Evolutionary conservation across 2,888 invertebrate species (phyloP).

Genomic region (Hydrotaea cyrtoneurina): DNA sequence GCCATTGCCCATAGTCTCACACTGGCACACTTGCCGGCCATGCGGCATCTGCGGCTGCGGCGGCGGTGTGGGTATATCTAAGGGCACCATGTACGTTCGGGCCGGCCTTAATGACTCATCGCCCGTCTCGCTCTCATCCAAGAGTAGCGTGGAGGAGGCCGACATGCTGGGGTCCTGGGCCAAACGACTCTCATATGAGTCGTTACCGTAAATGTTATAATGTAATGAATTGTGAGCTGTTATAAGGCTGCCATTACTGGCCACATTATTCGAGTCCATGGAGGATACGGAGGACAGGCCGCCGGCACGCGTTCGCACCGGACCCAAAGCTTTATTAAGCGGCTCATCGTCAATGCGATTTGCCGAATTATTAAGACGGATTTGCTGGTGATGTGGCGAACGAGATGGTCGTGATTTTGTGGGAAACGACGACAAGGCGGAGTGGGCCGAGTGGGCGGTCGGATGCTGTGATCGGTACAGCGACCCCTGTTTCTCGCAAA

Average conservation of each 20-base stretch:
- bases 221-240: conserved; percentile 25
- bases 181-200: conserved; percentile 47
- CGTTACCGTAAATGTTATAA: conserved; percentile 58
- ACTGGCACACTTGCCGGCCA: conserved; percentile 49
- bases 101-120: conserved; percentile 34
- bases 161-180: not conserved
- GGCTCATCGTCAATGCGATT: conserved; percentile 37
- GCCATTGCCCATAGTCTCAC: conserved; percentile 54
- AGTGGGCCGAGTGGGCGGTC: not conserved
- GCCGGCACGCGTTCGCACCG: not conserved
- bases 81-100: conserved; percentile 50
- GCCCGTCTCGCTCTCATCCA: not conserved
- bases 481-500: conserved; percentile 6
- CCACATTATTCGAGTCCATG: not conserved
- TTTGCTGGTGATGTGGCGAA: not conserved
- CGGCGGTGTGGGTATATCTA: conserved; percentile 64
- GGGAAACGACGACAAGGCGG: not conserved
- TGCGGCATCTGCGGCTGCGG: conserved; percentile 28
- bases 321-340: not conserved
- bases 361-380: conserved; percentile 14
- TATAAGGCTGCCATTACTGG: not conserved
- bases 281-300: not conserved
- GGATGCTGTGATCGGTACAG: not conserved
- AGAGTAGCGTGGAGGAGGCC: not conserved
- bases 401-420: not conserved